A percentile compares a stretch with the other conserved stretches of the same genome.
phyloP scores from a whole-genome alignment of 2,888 invertebrate genomes.

The Lepidocyrtinus sp. region DNA sequence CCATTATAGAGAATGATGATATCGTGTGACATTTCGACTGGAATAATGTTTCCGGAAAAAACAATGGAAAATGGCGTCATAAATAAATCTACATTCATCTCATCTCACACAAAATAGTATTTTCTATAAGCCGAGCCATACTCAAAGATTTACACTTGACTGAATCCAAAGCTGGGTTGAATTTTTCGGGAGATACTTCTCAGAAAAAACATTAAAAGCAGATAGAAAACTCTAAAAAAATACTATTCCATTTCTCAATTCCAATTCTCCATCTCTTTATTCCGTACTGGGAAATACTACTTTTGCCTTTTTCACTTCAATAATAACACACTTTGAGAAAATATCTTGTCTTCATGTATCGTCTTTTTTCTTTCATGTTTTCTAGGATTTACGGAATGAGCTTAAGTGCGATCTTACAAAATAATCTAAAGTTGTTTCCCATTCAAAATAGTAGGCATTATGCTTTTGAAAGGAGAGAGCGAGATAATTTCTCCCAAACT shows the following conservation, averaged over 20 bases:
- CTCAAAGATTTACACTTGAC: constrained; percentile 35
- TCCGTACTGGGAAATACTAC: not conserved
- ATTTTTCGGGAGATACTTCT: not conserved
- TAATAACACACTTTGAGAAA: not conserved
- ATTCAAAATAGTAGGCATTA: not conserved
- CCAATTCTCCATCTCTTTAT: not conserved
- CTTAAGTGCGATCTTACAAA: constrained; percentile 30
- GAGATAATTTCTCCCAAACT: not conserved
- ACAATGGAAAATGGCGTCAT: constrained; percentile 50
- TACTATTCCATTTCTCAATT: not conserved
- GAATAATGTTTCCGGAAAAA: constrained; percentile 52
- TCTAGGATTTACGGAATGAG: constrained; percentile 10
- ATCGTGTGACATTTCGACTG: constrained; percentile 40
- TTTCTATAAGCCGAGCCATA: not conserved
- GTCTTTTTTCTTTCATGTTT: not conserved
- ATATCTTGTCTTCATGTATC: not conserved
- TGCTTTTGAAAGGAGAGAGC: not conserved
- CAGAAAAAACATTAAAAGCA: not conserved
- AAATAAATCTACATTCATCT: constrained; percentile 47
- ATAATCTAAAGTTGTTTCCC: constrained; percentile 1
- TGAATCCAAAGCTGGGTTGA: not conserved
- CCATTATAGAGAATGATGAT: not conserved
- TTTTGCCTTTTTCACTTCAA: not conserved
- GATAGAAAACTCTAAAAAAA: not conserved
- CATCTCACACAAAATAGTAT: not conserved